phyloP scores from a whole-genome alignment of 2,113 vertebrate genomes.

The Perognathus longimembris region DNA sequence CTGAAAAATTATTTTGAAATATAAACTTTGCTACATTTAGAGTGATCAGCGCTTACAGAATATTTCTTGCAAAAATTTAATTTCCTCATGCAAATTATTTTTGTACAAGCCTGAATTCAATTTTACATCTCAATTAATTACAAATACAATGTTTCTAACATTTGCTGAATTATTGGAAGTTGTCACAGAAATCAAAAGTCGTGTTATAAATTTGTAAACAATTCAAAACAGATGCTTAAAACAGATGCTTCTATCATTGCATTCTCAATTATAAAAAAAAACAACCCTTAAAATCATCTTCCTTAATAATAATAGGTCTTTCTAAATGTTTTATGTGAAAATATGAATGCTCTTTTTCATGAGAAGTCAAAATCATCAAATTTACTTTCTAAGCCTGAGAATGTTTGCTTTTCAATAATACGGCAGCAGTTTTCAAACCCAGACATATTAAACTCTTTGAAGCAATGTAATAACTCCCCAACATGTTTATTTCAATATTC shows the following conservation, averaged over 20 bases:
- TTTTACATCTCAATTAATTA: neutral
- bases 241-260: neutral
- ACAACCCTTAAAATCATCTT: neutral
- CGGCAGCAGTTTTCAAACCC: neutral
- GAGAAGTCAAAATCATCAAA: neutral
- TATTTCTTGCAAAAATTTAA: neutral
- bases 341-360: neutral
- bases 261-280: conserved; percentile 20
- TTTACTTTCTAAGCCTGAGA: neutral
- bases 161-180: neutral
- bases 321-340: neutral
- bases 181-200: neutral
- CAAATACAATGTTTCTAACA: neutral
- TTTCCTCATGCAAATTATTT: neutral
- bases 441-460: conserved; percentile 30
- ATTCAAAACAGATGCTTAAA: neutral
- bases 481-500: neutral
- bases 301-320: neutral
- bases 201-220: neutral
- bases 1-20: conserved; percentile 1
- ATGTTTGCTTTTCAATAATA: neutral
- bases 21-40: neutral
- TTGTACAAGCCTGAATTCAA: neutral
- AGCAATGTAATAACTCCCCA: neutral
- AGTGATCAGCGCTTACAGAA: neutral